A percentile compares a stretch with the other conserved stretches of the same genome.
Evolutionary conservation across 2,888 invertebrate genomes (phyloP).

Genomic region (Plusia festucae): DNA sequence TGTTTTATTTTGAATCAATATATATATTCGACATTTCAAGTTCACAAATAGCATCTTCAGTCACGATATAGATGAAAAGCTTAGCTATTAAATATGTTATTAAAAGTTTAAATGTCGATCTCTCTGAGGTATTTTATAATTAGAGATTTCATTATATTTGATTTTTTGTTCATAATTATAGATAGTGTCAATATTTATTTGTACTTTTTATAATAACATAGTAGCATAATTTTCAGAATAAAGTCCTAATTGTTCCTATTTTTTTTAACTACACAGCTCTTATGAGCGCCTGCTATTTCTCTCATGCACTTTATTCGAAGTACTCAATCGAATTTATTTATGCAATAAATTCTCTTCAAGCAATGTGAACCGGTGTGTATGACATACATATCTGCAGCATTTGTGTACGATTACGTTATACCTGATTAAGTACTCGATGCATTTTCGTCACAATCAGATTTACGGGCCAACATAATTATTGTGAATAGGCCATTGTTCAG

Average conservation of each 20-base stretch:
- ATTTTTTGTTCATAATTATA: background rate
- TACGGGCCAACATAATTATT: slow-evolving; percentile 50
- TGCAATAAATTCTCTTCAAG: slow-evolving; percentile 55
- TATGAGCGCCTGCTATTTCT: slow-evolving; percentile 19
- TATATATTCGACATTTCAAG: slow-evolving; percentile 40
- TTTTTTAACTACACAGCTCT: background rate
- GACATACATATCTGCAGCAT: slow-evolving; percentile 50
- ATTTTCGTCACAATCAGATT: slow-evolving; percentile 53
- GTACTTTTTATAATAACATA: no score
- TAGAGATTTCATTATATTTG: background rate
- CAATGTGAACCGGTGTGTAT: slow-evolving; percentile 45
- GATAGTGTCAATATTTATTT: no score
- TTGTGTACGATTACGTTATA: slow-evolving; percentile 53
- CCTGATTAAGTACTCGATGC: slow-evolving; percentile 34
- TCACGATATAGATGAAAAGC: slow-evolving; percentile 4
- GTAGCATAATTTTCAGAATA: background rate
- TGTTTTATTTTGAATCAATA: slow-evolving; percentile 12
- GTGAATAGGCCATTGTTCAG: slow-evolving; percentile 57
- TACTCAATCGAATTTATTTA: slow-evolving; percentile 40
- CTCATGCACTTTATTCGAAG: slow-evolving; percentile 14
- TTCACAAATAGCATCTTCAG: slow-evolving; percentile 4
- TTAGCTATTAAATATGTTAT: background rate
- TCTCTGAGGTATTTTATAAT: background rate
- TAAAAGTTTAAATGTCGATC: background rate
- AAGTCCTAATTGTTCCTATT: background rate